phyloP scores from a whole-genome alignment of 2,888 invertebrate genomes.

The Iphiclides podalirius region DNA sequence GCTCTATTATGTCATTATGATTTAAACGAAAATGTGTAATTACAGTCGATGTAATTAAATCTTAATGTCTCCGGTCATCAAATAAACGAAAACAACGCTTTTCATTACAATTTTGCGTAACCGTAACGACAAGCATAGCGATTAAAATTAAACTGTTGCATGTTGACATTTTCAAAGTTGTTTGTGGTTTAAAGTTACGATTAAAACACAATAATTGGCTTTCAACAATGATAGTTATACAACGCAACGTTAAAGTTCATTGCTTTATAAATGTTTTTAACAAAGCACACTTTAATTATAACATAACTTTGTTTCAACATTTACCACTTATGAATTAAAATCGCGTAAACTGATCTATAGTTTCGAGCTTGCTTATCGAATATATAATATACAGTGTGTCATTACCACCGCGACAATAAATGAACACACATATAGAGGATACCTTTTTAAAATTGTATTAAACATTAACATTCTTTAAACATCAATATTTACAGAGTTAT shows the following conservation, averaged over 20 bases:
- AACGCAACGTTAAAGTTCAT: not conserved
- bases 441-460: no score
- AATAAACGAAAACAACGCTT: constrained; percentile 20
- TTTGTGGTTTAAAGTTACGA: constrained; percentile 13
- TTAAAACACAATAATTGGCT: constrained; percentile 18
- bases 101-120: constrained; percentile 14
- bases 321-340: no score
- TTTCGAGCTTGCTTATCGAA: no score
- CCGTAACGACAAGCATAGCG: constrained; percentile 8
- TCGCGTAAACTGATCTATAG: no score
- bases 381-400: no score
- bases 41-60: not conserved
- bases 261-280: not conserved
- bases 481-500: no score
- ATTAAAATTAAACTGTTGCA: constrained; percentile 19
- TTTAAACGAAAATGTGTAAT: constrained; percentile 6
- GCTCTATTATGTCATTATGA: constrained; percentile 18
- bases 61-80: constrained; percentile 16
- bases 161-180: constrained; percentile 20
- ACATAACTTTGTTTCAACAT: not conserved
- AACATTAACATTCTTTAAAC: no score
- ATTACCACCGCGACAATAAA: no score
- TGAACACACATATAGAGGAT: no score
- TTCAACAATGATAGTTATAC: constrained; percentile 7
- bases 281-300: not conserved